These are phyloP conservation scores for Drosophila meridiana DNA, from an alignment of 2,888 invertebrate genomes.

Conservation along the genomic window DNA sequence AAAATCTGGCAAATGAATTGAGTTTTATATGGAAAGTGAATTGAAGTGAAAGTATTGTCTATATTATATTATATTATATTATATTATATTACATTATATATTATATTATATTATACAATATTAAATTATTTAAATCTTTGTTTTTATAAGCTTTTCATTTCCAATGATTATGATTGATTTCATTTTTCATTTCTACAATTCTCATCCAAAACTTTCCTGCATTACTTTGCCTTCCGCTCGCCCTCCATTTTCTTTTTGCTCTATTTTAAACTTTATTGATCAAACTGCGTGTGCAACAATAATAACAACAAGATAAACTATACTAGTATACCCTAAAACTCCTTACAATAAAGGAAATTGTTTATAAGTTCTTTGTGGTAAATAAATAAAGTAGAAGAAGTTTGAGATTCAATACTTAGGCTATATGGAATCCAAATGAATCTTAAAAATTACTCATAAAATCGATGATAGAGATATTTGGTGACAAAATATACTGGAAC, in stretches of 20 bases:
- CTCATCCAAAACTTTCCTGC: neutral
- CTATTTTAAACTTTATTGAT: slow-evolving; percentile 74
- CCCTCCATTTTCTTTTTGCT: slow-evolving; percentile 19
- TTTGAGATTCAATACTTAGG: neutral
- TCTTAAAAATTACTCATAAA: neutral
- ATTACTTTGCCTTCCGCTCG: neutral
- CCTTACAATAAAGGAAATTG: neutral
- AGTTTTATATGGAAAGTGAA: neutral
- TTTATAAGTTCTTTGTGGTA: neutral
- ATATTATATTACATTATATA: neutral
- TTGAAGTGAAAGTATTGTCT: no score
- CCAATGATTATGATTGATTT: neutral
- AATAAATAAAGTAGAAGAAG: neutral
- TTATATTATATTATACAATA: neutral
- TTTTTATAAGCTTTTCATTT: neutral
- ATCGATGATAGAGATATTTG: no score
- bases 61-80: neutral
- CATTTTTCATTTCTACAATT: neutral
- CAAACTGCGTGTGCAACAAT: slow-evolving; percentile 61
- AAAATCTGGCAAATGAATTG: neutral
- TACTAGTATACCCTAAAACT: neutral
- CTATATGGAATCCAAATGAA: neutral
- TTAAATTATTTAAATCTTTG: neutral
- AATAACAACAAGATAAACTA: slow-evolving; percentile 15
- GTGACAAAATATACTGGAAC: no score